Evolutionary conservation across 2,113 vertebrate genomes (phyloP).

Genomic region (Macaca mulatta): DNA sequence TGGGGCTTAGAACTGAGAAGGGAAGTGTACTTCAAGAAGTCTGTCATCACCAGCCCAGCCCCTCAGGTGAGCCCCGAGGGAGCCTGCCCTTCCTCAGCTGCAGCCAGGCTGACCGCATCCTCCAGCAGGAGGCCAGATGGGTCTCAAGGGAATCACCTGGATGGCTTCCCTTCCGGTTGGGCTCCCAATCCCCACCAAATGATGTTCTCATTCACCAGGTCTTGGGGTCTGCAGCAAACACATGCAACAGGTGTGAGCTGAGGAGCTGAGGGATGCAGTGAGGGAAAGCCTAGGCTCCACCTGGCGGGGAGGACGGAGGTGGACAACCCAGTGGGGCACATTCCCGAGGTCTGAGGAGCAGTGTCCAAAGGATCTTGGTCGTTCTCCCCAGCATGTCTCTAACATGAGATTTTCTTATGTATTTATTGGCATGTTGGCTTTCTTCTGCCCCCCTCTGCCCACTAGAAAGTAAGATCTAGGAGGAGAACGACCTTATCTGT

Average conservation of each 20-base stretch:
- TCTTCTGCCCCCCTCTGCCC: not conserved
- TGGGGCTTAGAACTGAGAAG: constrained; percentile 50
- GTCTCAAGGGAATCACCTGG: constrained; percentile 76
- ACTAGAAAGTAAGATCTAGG: not conserved
- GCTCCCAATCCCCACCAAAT: constrained; percentile 71
- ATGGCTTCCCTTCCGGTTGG: constrained; percentile 75
- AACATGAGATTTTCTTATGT: not conserved
- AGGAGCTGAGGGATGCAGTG: not conserved
- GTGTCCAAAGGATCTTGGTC: not conserved
- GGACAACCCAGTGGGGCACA: not conserved
- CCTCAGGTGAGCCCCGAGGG: constrained; percentile 59
- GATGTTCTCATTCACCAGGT: constrained; percentile 74
- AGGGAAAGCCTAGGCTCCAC: not conserved
- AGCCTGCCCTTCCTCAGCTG: constrained; percentile 75
- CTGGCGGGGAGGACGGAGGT: not conserved
- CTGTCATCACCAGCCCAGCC: constrained; percentile 61
- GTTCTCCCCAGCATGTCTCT: not conserved
- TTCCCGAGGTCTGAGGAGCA: not conserved
- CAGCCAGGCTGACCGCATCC: constrained; percentile 78
- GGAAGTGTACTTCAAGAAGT: constrained; percentile 12
- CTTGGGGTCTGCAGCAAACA: constrained; percentile 43
- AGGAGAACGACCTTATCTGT: not conserved
- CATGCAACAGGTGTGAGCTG: constrained; percentile 76
- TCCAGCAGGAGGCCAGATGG: not conserved
- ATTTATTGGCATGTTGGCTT: not conserved